Percentiles rank a stretch among this genome's conserved stretches.
These are phyloP conservation scores for Symphodus melops DNA, from an alignment of 2,113 vertebrate genomes.

Conservation along the genomic window DNA sequence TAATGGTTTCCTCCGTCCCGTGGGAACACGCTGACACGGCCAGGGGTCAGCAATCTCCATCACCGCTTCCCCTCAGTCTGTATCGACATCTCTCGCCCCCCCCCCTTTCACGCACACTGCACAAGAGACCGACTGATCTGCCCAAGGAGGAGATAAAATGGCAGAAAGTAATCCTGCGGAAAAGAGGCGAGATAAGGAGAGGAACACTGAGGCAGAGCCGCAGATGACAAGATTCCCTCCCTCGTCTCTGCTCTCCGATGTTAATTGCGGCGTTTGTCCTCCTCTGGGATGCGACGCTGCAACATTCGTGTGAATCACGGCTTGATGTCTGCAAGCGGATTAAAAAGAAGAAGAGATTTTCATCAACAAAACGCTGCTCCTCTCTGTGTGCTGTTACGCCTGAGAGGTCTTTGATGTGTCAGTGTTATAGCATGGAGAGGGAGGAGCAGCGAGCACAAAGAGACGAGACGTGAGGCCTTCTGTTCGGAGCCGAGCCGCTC, in stretches of 20 bases:
- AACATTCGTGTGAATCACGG: constrained; percentile 30
- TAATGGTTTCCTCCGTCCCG: constrained; percentile 29
- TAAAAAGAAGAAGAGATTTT: constrained; percentile 25
- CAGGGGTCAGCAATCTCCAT: constrained; percentile 51
- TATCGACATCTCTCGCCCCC: constrained; percentile 20
- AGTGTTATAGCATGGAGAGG: constrained; percentile 6
- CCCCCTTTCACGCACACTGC: constrained; percentile 27
- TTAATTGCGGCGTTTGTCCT: constrained; percentile 57
- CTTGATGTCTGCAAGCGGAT: constrained; percentile 15
- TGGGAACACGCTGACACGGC: constrained; percentile 47
- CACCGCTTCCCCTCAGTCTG: constrained; percentile 1
- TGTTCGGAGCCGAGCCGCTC: not conserved
- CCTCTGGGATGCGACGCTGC: constrained; percentile 14
- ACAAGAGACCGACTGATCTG: constrained; percentile 8
- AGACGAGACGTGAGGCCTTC: constrained; percentile 4
- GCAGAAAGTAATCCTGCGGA: constrained; percentile 31
- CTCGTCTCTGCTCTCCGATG: constrained; percentile 5
- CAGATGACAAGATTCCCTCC: constrained; percentile 49
- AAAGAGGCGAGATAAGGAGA: constrained; percentile 43
- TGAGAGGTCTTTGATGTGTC: constrained; percentile 42
- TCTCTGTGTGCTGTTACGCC: not conserved
- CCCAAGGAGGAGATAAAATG: constrained; percentile 41
- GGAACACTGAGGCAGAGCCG: constrained; percentile 8
- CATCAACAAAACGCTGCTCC: constrained; percentile 53
- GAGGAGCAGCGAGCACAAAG: constrained; percentile 17